Base-by-base conservation (phyloP, 2,888 invertebrate species). In the Eupithecia subumbrata region DNA sequence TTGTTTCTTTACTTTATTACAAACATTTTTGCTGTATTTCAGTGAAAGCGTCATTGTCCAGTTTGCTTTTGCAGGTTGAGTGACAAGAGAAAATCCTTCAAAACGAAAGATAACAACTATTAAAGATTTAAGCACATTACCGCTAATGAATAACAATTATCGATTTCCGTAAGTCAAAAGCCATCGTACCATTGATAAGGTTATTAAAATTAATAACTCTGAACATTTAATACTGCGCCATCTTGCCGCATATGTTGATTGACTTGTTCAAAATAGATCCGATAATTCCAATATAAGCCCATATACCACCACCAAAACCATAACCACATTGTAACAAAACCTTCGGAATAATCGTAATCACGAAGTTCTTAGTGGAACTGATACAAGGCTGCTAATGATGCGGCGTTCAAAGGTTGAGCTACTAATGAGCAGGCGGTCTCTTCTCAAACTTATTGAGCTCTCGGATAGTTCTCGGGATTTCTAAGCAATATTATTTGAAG, bases 381-480 rank as follows among this genome's bases (percentile, higher is more conserved):
- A 73, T 76, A 74, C 68, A 73, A 70, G 56, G 63, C 68, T 73
- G 69, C 69, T 80, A 80, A 76, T 73, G 79, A 76, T 66, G 75
- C 73, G 30, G 71, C 72, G 80, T 73, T 78, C 84, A 83, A 84
- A 82, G 82, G 81, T 81, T 81, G 82, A 81, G 74, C 82, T 82
- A 80, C 82, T 84, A 85, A 87, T 84, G 84, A 83, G 82, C 79
- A 77, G 71, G 86, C 76, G 83, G 85, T 85, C 84, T 84, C 84
- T 83, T 83, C 82, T 82, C 75, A 81, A 86, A 84, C 81, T 86
- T 85, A 87, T 86, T 84, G 85, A 84, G 82, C 79, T 80, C 83
- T 80, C 76, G 75, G 80, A 87, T 87, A 87, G 85, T 86, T 86
- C 76, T 75, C 74, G 72, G 81, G 82, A 84, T 85, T 84, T 81